A percentile compares a stretch with the other conserved stretches of the same genome.
Evolutionary conservation across 1,140 invertebrate species (phyloP).

Genomic region (Aphelinus certus): DNA sequence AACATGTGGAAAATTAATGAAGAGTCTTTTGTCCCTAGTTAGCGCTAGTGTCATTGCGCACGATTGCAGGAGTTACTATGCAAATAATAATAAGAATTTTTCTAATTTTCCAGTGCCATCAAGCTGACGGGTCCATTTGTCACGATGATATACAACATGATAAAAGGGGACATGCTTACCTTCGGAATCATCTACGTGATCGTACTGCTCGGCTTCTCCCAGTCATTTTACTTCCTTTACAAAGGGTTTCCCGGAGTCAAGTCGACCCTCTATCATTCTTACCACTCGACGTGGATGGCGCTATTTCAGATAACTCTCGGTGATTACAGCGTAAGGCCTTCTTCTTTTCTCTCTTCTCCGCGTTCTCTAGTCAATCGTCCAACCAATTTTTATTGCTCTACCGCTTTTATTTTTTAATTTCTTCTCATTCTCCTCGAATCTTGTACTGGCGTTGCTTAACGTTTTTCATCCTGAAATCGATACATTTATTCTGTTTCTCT

Average conservation of each 20-base stretch:
- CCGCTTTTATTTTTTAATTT: background rate
- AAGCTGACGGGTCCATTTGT: constrained; percentile 96
- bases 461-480: too few species aligned
- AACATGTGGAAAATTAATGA: too few species aligned
- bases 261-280: constrained; percentile 82
- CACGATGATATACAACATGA: constrained; percentile 99
- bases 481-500: too few species aligned
- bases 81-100: too few species aligned
- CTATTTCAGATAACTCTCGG: constrained; percentile 97
- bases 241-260: constrained; percentile 88
- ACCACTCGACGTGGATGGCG: constrained; percentile 95
- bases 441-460: too few species aligned
- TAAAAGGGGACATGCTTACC: constrained; percentile 96
- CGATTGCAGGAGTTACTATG: too few species aligned
- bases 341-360: constrained; percentile 12
- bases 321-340: constrained; percentile 89
- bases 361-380: background rate
- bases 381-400: background rate
- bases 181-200: constrained; percentile 97
- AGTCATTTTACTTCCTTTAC: constrained; percentile 96
- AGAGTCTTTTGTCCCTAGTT: too few species aligned
- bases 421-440: too few species aligned
- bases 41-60: too few species aligned
- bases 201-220: constrained; percentile 93
- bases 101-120: constrained; percentile 75